Base-by-base conservation (phyloP, 1,140 invertebrate genomes). In the Drosophila pallidifrons region DNA sequence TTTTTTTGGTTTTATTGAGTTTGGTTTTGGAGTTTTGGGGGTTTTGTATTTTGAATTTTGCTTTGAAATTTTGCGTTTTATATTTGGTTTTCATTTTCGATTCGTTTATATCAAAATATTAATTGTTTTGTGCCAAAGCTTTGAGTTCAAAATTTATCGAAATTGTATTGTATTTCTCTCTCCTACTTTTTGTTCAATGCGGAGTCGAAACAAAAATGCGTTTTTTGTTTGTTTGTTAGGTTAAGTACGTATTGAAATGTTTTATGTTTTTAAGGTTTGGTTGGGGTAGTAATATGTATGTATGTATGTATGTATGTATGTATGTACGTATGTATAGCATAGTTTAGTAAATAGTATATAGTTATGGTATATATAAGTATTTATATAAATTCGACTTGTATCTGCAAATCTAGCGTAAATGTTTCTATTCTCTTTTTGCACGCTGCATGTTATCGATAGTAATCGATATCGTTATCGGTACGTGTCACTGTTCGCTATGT, bases 361-460 rank as follows among this genome's bases (percentile, higher is more conserved):
- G 38, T 35, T 54, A 47, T 65, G 59, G 25, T 47, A 57, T 46
- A 63, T 75, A 63, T 75, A 64, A 71, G 54, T 88, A 87, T 74
- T 67, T 80, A 88, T 81, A 89, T 87, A 87, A 87, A 87, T 87
- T 87, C 83, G 83, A 87, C 85, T 87, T 81, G 83, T 87, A 87
- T 54, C 51, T 87, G 83, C 83, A 80, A 88, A 83, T 87, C 82
- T 87, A 87, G 83, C 83, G 79, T 87, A 80, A 82, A 80, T 77
- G 72, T 88, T 70, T 54, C 55, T 52, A 41, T 63, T 11, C 59
- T 45, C 7, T 45, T 52, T 45, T 52, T 28, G 65, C 38, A 54
- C 54, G 8, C 51, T 25, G 30, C 28, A 28, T 54, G 16, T 10
- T 10, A 38, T 38, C 32, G 32, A 32, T 32, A 6, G 32, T 1